phyloP scores from a whole-genome alignment of 1,140 invertebrate species.

The Agraylea sexmaculata region DNA sequence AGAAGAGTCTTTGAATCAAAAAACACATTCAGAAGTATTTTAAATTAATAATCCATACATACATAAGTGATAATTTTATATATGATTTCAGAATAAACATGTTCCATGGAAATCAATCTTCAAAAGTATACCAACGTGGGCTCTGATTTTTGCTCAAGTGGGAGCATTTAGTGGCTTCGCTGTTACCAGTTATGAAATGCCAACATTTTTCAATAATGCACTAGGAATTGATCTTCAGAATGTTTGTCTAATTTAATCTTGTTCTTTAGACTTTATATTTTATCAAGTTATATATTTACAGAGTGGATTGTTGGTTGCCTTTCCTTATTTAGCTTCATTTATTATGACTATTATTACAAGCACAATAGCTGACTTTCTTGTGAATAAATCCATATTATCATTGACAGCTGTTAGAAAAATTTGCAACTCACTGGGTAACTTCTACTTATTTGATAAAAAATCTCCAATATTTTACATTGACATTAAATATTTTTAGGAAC shows the following conservation, averaged over 20 bases:
- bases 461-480: no score
- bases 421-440: conserved; percentile 9
- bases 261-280: conserved; percentile 1
- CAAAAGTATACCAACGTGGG: conserved; percentile 17
- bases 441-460: no score
- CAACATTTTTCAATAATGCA: conserved; percentile 10
- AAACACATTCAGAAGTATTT: no score
- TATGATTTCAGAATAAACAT: not conserved
- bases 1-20: no score
- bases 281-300: conserved; percentile 25
- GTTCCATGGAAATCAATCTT: conserved; percentile 11
- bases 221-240: conserved; percentile 9
- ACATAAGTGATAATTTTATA: not conserved
- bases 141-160: conserved; percentile 33
- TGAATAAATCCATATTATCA: conserved; percentile 18
- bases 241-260: conserved; percentile 9
- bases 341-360: conserved; percentile 31
- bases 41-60: no score
- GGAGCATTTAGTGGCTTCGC: conserved; percentile 56
- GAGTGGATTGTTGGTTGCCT: conserved; percentile 48
- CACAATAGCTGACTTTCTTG: conserved; percentile 28
- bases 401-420: conserved; percentile 9
- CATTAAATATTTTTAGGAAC: conserved; percentile 9
- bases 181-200: conserved; percentile 6
- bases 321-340: conserved; percentile 46